These are phyloP conservation scores for Mycogona germanica DNA, from an alignment of 2,888 invertebrate species.

Conservation along the genomic window DNA sequence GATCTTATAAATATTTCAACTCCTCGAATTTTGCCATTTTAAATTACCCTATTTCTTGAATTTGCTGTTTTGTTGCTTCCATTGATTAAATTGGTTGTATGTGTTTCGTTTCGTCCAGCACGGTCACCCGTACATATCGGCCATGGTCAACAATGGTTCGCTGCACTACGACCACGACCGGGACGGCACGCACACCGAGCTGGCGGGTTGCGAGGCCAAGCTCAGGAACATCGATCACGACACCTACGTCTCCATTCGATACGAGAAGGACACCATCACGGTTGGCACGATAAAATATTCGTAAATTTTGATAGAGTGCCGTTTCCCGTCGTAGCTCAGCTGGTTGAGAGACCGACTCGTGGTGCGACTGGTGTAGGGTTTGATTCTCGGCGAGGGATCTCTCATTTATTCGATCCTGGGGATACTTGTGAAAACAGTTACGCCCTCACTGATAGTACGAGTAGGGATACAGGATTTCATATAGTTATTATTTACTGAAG, in stretches of 20 bases:
- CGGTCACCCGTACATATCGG: constrained; percentile 95
- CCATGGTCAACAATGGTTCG: constrained; percentile 95
- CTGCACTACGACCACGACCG: constrained; percentile 94
- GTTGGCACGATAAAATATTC: not conserved
- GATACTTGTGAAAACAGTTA: no score
- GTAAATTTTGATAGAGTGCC: not conserved
- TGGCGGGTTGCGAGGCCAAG: constrained; percentile 94
- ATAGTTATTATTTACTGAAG: no score
- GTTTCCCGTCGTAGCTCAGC: no score
- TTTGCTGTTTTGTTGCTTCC: constrained; percentile 2
- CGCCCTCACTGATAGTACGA: no score
- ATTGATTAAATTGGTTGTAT: not conserved
- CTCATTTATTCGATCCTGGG: not conserved
- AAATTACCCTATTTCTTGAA: not conserved
- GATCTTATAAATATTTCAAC: not conserved
- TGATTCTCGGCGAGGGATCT: no score
- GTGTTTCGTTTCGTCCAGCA: constrained; percentile 48
- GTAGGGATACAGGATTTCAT: no score
- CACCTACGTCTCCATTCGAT: constrained; percentile 78
- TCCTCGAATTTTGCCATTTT: not conserved
- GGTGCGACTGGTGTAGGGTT: no score
- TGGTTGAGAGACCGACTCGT: no score
- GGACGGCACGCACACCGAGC: constrained; percentile 95
- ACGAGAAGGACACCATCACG: constrained; percentile 77
- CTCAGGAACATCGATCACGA: constrained; percentile 84